These are phyloP conservation scores for Clistopyga incitator DNA, from an alignment of 2,888 invertebrate genomes.

Conservation along the genomic window DNA sequence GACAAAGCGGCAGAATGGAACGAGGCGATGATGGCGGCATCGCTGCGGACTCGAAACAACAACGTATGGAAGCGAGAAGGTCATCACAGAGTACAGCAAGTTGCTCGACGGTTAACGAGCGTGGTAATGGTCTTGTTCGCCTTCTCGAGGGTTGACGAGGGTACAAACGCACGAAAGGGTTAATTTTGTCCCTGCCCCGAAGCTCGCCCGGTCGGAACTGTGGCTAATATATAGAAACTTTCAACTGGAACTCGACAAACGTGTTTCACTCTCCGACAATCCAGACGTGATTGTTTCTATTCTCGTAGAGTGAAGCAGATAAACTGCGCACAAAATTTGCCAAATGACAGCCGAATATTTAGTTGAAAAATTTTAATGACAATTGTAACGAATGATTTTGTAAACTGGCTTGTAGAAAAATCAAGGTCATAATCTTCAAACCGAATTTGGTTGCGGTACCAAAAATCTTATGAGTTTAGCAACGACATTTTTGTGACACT, in stretches of 20 bases:
- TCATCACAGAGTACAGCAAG: background rate
- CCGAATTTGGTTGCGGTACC: too few relatives aligned
- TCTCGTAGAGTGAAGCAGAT: background rate
- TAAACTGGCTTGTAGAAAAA: too few relatives aligned
- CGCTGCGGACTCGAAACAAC: background rate
- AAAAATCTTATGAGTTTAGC: too few relatives aligned
- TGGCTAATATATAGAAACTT: slow-evolving; percentile 4
- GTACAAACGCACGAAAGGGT: slow-evolving; percentile 44
- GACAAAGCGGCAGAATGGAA: background rate
- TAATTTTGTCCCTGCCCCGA: slow-evolving; percentile 20
- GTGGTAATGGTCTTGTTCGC: slow-evolving; percentile 64
- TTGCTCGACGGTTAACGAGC: slow-evolving; percentile 53
- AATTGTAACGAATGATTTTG: too few relatives aligned
- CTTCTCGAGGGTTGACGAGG: slow-evolving; percentile 56
- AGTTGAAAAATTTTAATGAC: background rate
- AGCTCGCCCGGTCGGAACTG: slow-evolving; percentile 15
- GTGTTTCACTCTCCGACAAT: slow-evolving; percentile 61
- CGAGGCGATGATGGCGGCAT: background rate
- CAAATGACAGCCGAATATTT: slow-evolving; percentile 9
- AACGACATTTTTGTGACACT: too few relatives aligned
- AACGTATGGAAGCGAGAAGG: slow-evolving; percentile 32
- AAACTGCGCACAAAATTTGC: background rate
- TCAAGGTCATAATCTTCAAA: too few relatives aligned
- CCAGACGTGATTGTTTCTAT: background rate
- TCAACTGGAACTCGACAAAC: slow-evolving; percentile 36